A percentile compares a stretch with the other conserved stretches of the same genome.
Conservation (phyloP, 2,113 vertebrate genomes). For the Scomber japonicus region DNA sequence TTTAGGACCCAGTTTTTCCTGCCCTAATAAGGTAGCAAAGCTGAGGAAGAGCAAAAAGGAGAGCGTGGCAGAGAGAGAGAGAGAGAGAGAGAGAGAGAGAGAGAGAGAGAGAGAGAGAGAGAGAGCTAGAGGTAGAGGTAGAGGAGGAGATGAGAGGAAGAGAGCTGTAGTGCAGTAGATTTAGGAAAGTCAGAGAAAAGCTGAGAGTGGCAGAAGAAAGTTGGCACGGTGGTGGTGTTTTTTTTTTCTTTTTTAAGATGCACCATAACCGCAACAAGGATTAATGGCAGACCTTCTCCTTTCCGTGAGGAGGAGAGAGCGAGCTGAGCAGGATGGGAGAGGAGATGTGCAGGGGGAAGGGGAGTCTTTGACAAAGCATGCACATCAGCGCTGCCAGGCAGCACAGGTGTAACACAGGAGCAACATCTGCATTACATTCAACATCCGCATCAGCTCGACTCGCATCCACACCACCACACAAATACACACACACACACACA, state of each 20-base stretch:
- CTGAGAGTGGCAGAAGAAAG: slow-evolving; percentile 65
- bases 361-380: slow-evolving; percentile 10
- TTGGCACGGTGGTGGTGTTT: slow-evolving; percentile 36
- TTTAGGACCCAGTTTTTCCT: slow-evolving; percentile 75
- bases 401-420: slow-evolving; percentile 31
- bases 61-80: slow-evolving; percentile 29
- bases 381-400: slow-evolving; percentile 7
- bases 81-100: slow-evolving; percentile 30
- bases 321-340: slow-evolving; percentile 2
- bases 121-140: slow-evolving; percentile 7
- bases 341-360: slow-evolving; percentile 16
- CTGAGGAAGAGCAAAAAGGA: slow-evolving; percentile 27
- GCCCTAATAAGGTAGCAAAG: slow-evolving; percentile 32
- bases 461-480: slow-evolving; percentile 9
- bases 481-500: slow-evolving; percentile 7
- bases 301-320: neutral
- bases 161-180: neutral
- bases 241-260: slow-evolving; percentile 4
- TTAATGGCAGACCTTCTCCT: slow-evolving; percentile 30
- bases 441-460: slow-evolving; percentile 30
- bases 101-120: slow-evolving; percentile 30
- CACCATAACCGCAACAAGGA: slow-evolving; percentile 29
- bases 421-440: neutral
- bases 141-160: slow-evolving; percentile 10
- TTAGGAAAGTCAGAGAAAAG: slow-evolving; percentile 63